These are phyloP conservation scores for Caenorhabditis tropicalis DNA, from an alignment of 1,140 invertebrate genomes.

Conservation along the genomic window DNA sequence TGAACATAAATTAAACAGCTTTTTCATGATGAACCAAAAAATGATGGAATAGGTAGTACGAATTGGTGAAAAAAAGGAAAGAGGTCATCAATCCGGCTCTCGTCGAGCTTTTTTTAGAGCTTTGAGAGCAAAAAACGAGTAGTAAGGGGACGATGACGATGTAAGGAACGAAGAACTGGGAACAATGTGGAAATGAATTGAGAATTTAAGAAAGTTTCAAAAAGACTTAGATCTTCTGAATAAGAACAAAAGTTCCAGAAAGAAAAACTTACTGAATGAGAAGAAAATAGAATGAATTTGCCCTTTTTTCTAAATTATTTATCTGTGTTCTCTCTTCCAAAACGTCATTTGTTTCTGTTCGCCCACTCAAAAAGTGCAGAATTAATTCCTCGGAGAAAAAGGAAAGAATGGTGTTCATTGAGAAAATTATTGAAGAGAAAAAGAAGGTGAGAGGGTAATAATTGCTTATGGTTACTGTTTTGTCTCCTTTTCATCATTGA, in stretches of 20 bases:
- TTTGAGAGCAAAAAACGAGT: constrained; percentile 16
- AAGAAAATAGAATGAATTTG: background rate
- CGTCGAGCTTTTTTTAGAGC: background rate
- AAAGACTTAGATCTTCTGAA: too few relatives aligned
- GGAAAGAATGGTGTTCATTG: too few relatives aligned
- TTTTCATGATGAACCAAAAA: too few relatives aligned
- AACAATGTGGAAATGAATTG: background rate
- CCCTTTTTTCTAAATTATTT: background rate
- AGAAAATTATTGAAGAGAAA: too few relatives aligned
- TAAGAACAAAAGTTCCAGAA: background rate
- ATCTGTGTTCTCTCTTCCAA: background rate
- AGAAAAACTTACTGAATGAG: background rate
- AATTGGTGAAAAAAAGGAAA: constrained; percentile 20
- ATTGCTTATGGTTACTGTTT: too few relatives aligned
- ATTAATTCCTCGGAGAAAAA: background rate
- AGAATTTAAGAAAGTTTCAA: too few relatives aligned
- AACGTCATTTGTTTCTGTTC: too few relatives aligned
- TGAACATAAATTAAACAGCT: too few relatives aligned
- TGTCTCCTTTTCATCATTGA: too few relatives aligned
- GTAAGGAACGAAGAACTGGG: background rate
- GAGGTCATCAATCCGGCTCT: constrained; percentile 32
- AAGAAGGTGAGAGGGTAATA: too few relatives aligned
- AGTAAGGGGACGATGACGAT: background rate
- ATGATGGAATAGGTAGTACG: constrained; percentile 43
- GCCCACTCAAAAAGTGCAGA: background rate